phyloP scores from a whole-genome alignment of 2,113 vertebrate genomes.

The Thamnophis sirtalis region DNA sequence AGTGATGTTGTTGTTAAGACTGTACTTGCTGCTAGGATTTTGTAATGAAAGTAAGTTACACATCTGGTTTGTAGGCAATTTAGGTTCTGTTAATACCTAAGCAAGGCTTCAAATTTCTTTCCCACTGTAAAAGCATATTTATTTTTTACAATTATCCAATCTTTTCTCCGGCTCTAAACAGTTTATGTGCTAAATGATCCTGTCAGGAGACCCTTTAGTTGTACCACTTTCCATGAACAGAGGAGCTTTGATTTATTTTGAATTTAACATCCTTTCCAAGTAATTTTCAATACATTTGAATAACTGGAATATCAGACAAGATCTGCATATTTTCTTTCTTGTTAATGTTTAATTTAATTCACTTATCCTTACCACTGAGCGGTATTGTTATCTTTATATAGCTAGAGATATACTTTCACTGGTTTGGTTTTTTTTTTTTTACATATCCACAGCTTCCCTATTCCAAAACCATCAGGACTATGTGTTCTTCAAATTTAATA shows the following conservation, averaged over 20 bases:
- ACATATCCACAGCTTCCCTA: neutral
- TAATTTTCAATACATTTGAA: neutral
- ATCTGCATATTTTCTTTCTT: slow-evolving; percentile 6
- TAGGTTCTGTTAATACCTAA: slow-evolving; percentile 25
- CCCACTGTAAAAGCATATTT: neutral
- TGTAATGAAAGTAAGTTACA: neutral
- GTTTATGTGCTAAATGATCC: slow-evolving; percentile 22
- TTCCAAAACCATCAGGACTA: neutral
- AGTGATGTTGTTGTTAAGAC: neutral
- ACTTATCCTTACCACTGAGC: neutral
- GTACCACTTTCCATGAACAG: slow-evolving; percentile 43
- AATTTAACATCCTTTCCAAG: neutral
- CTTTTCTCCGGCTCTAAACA: slow-evolving; percentile 18
- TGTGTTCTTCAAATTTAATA: neutral
- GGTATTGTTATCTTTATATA: neutral
- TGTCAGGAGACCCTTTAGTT: slow-evolving; percentile 51
- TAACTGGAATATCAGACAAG: slow-evolving; percentile 20
- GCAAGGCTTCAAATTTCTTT: slow-evolving; percentile 24
- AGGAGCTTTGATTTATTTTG: neutral
- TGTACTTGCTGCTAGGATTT: neutral
- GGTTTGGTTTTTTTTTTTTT: neutral
- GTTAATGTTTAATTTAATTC: neutral
- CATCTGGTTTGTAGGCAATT: neutral
- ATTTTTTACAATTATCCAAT: slow-evolving; percentile 1
- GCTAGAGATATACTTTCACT: neutral